phyloP scores from a whole-genome alignment of 1,140 invertebrate species.

The Brachionus manjavacas region DNA sequence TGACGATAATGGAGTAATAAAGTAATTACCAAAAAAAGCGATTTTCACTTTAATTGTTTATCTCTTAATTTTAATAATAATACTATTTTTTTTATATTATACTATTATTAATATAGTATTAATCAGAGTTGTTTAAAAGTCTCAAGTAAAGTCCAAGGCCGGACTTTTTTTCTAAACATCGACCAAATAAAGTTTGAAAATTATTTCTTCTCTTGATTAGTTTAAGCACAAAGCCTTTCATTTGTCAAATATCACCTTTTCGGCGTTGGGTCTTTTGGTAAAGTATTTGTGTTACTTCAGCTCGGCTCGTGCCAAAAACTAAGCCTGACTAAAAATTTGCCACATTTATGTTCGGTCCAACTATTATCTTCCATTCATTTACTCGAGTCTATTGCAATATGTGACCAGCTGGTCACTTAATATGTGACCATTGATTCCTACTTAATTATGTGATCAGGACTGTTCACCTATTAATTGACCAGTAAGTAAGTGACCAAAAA shows the following conservation, averaged over 20 bases:
- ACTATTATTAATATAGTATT: neutral
- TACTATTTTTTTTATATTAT: neutral
- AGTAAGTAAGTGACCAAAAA: too few species aligned
- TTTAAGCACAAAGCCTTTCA: neutral
- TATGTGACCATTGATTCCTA: too few species aligned
- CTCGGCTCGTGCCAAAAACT: neutral
- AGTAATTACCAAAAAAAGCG: too few species aligned
- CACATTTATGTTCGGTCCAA: conserved; percentile 2
- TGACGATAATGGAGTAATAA: too few species aligned
- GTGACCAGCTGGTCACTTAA: too few species aligned
- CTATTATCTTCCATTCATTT: conserved; percentile 14
- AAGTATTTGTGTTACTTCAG: conserved; percentile 1
- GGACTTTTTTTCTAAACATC: too few species aligned
- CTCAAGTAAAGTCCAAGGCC: neutral
- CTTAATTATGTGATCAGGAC: too few species aligned
- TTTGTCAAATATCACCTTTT: neutral
- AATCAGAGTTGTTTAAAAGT: neutral
- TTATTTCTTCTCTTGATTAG: neutral
- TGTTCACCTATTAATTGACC: too few species aligned
- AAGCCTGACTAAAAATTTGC: conserved; percentile 22
- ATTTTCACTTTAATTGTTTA: too few species aligned
- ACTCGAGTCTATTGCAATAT: too few species aligned
- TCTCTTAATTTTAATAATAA: neutral
- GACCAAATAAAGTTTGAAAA: too few species aligned
- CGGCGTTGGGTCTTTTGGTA: neutral